Conservation (phyloP, 2,797 vertebrate genomes). For the Semotilus atromaculatus region DNA sequence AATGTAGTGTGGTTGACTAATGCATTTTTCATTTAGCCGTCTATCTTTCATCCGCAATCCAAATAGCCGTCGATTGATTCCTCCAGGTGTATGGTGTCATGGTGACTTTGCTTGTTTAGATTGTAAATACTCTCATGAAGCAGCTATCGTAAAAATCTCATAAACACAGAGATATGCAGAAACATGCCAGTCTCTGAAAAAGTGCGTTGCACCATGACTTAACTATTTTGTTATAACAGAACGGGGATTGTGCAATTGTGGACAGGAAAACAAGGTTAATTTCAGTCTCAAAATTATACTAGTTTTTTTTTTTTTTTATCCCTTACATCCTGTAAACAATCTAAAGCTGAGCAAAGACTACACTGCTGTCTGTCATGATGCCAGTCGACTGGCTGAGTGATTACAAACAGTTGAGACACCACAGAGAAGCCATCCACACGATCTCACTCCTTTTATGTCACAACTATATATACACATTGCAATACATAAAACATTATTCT, state of each 20-base stretch:
- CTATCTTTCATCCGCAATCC: constrained; percentile 49
- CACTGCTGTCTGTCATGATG: constrained; percentile 12
- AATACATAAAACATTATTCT: constrained; percentile 80
- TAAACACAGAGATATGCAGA: constrained; percentile 39
- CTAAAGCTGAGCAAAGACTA: constrained; percentile 23
- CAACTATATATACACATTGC: constrained; percentile 70
- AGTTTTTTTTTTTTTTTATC: constrained; percentile 1
- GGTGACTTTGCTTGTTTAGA: constrained; percentile 38
- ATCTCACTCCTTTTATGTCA: constrained; percentile 69
- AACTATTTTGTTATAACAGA: constrained; percentile 1
- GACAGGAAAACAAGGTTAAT: neutral
- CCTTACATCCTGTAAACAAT: neutral
- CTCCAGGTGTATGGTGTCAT: constrained; percentile 36
- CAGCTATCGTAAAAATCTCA: constrained; percentile 37
- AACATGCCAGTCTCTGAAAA: constrained; percentile 26
- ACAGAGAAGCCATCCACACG: constrained; percentile 69
- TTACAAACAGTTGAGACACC: constrained; percentile 70
- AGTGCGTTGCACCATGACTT: neutral
- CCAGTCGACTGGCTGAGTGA: constrained; percentile 60
- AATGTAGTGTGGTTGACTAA: constrained; percentile 25
- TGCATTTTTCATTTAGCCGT: constrained; percentile 30
- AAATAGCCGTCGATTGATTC: constrained; percentile 27
- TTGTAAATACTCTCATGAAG: constrained; percentile 7
- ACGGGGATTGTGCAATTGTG: constrained; percentile 6
- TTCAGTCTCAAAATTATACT: neutral